Evolutionary conservation across 2,797 vertebrate genomes (phyloP).

Genomic region (Parauchenoglanis punctatus): DNA sequence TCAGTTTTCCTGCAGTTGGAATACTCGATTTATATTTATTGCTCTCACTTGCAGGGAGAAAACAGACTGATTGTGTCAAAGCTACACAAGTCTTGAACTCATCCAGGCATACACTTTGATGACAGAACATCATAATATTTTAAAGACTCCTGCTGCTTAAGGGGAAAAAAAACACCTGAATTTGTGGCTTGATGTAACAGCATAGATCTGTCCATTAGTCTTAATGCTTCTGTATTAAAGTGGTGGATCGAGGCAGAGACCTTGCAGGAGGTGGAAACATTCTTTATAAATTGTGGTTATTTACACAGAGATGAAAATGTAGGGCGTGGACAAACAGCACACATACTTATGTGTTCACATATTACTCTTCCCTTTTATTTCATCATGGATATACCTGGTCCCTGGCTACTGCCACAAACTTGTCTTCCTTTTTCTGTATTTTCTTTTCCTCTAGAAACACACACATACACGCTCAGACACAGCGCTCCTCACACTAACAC

Average conservation of each 20-base stretch:
- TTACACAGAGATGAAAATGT: not conserved
- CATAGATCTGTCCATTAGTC: constrained; percentile 2
- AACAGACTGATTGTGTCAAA: not conserved
- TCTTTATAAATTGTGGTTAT: not conserved
- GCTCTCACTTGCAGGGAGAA: not conserved
- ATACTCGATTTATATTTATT: not conserved
- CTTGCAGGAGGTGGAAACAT: not conserved
- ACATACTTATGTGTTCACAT: not conserved
- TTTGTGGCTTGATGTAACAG: constrained; percentile 3
- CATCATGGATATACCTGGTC: not conserved
- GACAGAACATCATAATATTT: constrained; percentile 1
- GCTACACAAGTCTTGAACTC: not conserved
- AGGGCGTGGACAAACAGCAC: constrained; percentile 1
- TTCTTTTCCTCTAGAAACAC: not conserved
- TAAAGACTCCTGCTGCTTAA: not conserved
- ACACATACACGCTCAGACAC: not conserved
- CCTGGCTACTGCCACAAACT: not conserved
- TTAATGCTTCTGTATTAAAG: constrained; percentile 16
- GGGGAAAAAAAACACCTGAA: not conserved
- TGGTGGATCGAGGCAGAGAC: not conserved
- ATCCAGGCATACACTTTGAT: not conserved
- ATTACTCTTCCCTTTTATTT: not conserved
- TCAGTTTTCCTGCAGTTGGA: not conserved
- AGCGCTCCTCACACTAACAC: constrained; percentile 15
- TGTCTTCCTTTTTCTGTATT: not conserved